Percentiles rank a stretch among this genome's conserved stretches.
Conservation (phyloP, 2,888 invertebrate species). For the Gari tellinella region DNA sequence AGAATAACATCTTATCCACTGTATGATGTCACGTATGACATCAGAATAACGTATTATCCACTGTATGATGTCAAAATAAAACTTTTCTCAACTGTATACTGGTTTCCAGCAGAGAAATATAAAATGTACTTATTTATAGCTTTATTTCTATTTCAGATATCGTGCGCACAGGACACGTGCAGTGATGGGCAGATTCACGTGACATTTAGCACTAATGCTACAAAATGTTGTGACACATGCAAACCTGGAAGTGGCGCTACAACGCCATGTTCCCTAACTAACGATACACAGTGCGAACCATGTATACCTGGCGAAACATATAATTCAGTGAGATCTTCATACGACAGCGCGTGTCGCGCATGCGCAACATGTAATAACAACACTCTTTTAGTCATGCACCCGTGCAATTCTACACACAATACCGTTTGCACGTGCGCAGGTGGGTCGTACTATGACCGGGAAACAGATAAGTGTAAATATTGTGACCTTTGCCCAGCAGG, state of each 20-base stretch:
- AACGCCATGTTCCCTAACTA: slow-evolving; percentile 65
- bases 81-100: no score
- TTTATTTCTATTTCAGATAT: no score
- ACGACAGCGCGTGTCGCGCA: slow-evolving; percentile 62
- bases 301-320: slow-evolving; percentile 75
- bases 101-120: no score
- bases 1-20: no score
- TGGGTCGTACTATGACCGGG: slow-evolving; percentile 72
- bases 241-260: slow-evolving; percentile 71
- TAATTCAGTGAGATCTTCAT: slow-evolving; percentile 58
- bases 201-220: slow-evolving; percentile 33
- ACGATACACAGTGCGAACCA: slow-evolving; percentile 71
- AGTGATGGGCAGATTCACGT: slow-evolving; percentile 6
- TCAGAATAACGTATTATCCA: no score
- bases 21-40: no score
- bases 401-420: slow-evolving; percentile 80
- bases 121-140: no score
- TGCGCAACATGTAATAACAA: slow-evolving; percentile 75
- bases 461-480: slow-evolving; percentile 65
- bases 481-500: slow-evolving; percentile 78
- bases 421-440: slow-evolving; percentile 77
- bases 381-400: slow-evolving; percentile 61
- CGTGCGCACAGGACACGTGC: background rate
- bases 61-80: no score
- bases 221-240: slow-evolving; percentile 74